Evolutionary conservation across 2,113 vertebrate genomes (phyloP).

Genomic region (Brachypteracias leptosomus): DNA sequence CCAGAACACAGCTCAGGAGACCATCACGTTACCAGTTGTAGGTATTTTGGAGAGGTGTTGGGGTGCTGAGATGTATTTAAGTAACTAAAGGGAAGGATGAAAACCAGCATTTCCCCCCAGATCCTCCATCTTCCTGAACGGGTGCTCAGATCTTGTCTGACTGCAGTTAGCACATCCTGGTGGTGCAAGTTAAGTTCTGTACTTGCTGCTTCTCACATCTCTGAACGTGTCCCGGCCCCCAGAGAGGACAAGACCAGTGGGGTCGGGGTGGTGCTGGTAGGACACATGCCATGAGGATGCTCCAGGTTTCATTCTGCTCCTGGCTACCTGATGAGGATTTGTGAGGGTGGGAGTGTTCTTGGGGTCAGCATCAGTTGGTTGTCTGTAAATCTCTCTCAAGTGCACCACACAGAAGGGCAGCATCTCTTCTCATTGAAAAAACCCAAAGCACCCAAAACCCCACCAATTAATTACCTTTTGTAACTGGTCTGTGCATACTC

Average conservation of each 20-base stretch:
- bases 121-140: not conserved
- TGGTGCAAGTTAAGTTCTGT: not conserved
- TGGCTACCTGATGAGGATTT: not conserved
- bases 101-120: not conserved
- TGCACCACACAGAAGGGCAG: too few species aligned
- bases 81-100: not conserved
- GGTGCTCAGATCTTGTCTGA: not conserved
- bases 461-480: not conserved
- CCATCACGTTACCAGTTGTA: not conserved
- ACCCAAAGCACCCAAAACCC: not conserved
- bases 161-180: too few species aligned
- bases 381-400: not conserved
- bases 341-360: not conserved
- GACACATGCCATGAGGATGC: not conserved
- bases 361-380: not conserved
- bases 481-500: not conserved
- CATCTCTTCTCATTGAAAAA: not conserved
- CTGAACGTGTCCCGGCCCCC: rapidly evolving
- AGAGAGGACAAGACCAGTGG: too few species aligned
- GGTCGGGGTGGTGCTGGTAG: not conserved
- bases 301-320: not conserved
- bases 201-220: not conserved
- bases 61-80: not conserved
- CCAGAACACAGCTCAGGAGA: not conserved
- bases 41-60: not conserved